Conservation (phyloP, 2,113 vertebrate species). For the rabbit (Oryctolagus cuniculus) region mOryCun1.1 NC_091441.1:53531501-53532000, state of each 20-base stretch:
- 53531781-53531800: background rate
- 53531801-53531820: background rate
- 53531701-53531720: background rate
- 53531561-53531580: background rate
- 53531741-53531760: background rate
- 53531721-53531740: background rate
- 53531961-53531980: background rate
- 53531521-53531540: background rate
- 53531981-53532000: background rate
- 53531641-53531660: constrained; percentile 19
- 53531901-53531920: constrained; percentile 37
- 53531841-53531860: background rate
- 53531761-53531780: background rate
- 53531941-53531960: constrained; percentile 23
- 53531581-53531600: background rate
- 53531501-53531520: background rate
- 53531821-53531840: background rate
- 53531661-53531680: background rate
- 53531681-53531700: background rate
- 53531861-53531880: background rate
- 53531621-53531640: background rate
- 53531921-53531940: background rate
- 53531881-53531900: background rate
- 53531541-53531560: background rate
- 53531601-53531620: constrained; percentile 15